Conservation (phyloP, 1,140 invertebrate genomes). For the Camponotus pennsylvanicus region DNA sequence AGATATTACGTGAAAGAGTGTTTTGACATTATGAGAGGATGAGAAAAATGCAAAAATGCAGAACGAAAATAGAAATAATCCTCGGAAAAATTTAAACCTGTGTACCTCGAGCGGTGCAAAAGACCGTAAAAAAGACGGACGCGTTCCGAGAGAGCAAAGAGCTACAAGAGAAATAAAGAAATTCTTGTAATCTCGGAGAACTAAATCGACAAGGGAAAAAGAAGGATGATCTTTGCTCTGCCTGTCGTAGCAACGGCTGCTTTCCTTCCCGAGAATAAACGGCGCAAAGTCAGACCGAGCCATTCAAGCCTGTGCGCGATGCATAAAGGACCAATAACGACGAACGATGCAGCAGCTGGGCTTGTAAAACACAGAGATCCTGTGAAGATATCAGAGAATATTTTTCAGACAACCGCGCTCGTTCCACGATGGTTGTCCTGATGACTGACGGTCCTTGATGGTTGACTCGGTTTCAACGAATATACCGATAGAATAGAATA, state of each 20-base stretch:
- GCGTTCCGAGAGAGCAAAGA: background rate
- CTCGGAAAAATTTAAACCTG: background rate
- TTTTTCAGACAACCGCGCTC: constrained; percentile 31
- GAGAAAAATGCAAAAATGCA: background rate
- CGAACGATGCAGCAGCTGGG: constrained; percentile 83
- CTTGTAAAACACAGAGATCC: constrained; percentile 85
- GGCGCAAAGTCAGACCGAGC: constrained; percentile 59
- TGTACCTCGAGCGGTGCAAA: background rate
- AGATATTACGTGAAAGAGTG: background rate
- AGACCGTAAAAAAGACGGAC: background rate
- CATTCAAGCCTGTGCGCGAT: background rate
- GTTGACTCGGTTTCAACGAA: background rate
- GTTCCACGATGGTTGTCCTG: constrained; percentile 42
- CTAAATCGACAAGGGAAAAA: constrained; percentile 80
- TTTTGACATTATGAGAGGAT: background rate
- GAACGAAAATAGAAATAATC: no score
- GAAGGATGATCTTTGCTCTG: constrained; percentile 69
- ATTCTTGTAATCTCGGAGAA: constrained; percentile 80
- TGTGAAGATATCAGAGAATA: constrained; percentile 81
- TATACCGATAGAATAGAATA: background rate
- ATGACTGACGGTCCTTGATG: no score
- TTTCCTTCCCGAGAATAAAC: constrained; percentile 43
- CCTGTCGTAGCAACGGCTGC: constrained; percentile 67
- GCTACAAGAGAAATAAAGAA: constrained; percentile 71
- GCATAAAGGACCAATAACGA: constrained; percentile 83